Evolutionary conservation across 1,140 invertebrate species (phyloP), one percentile per base, ranked within the genome.

Genomic region (Calephelis virginiensis): DNA sequence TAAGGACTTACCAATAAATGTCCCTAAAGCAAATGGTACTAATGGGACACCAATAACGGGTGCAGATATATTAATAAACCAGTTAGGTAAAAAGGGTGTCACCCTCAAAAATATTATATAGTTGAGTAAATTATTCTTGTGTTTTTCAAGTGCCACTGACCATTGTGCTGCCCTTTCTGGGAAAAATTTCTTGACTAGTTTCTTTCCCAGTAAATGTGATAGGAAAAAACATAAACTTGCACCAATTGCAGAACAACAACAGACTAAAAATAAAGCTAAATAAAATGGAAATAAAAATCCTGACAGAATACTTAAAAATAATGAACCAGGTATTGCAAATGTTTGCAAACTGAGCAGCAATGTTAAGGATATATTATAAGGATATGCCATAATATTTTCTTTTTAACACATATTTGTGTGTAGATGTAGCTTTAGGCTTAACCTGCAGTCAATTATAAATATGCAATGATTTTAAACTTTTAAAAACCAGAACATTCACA

Each of bases 31-130:
- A 92, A 99, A 99, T 50, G 97, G 97, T 63, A 94, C 72, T 50
- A 99, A 86, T 14, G 98, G 98, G 28, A 99, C 98, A 78, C 98
- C 97, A 69, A 99, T 96, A 12, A 99, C 96, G 40, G 99, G 99
- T 70, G 98, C 97, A 5, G 97, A 95, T 73, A 99, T 94, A 92
- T 99, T 99, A 75, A 99, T 99, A 90, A 99, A 99, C 99, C 99
- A 99, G 91, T 99, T 99, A 6, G 99, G 99, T 66, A 99, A 91
- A 76, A 99, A 96, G 62, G 99, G 99, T 12, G 99, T 99, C 68
- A 99, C 97, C 73, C 99, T 94, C 50, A 99, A 93, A 90, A 99
- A 99, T 79, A 99, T 94, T 73, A 99, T 98, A 84, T 99, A 99
- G 91, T 98, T 98, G 11, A 99, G 93, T 65, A 99, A 91, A 89